Base-by-base conservation (phyloP, 2,797 vertebrate genomes). In the Tenualosa thibaudeaui region DNA sequence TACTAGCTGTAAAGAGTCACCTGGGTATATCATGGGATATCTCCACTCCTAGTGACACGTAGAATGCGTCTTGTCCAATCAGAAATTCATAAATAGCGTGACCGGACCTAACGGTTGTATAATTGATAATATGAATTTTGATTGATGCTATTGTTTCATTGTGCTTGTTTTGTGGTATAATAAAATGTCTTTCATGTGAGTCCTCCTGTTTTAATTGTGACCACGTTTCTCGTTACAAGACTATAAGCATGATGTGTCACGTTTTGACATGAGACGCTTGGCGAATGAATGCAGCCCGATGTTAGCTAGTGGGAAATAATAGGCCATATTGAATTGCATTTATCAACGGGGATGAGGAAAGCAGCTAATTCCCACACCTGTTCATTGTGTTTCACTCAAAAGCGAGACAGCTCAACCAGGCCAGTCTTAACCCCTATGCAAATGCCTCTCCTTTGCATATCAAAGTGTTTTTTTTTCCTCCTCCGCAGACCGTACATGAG, bases 391-490 rank as follows among this genome's bases (percentile, higher is more conserved):
- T 40, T 19, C 15, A 75, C 31, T 75, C 68, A 75, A 17, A 5
- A 15, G 37, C 7, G 0, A 56, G 53, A 40, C 37, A 58, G 26
- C 54, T 58, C 81, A 53, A 53, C 81, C 81, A 26, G 22, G 31
- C 68, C 68, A 75, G 43, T n/a, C 68, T 75, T 75, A 75, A 75
- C 68, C 68, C 31, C 71, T 82, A 83, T 84, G 87, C 89, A 87
- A 87, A 90, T 24, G 51, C 68, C 88, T 68, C 71, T 78, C 24
- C 92, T 94, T 93, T 93, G 91, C 93, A 94, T 93, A 92, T 93
- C 92, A 93, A 91, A 93, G 78, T 86, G 81, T 54, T 9, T 31
- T 31, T 31, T 31, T 31, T 1, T 31, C 31, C 31, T 31, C 31
- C 31, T 56, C 85, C 84, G 90, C 85, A 88, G 88, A 85, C 50